Evolutionary conservation across 2,797 vertebrate species (phyloP).

Genomic region (Melanotaenia boesemani): DNA sequence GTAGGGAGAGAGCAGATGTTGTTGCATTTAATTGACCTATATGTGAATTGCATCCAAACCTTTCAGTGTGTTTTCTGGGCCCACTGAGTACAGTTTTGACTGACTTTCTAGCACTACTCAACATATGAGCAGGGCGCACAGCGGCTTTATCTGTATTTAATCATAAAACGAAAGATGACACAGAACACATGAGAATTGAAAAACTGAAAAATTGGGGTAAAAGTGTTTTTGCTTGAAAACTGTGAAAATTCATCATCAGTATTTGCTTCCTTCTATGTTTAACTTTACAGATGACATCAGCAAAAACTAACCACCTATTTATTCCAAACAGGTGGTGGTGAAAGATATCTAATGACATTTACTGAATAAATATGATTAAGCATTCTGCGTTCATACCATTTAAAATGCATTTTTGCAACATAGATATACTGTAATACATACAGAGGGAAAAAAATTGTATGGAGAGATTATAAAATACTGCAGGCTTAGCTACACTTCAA

Average conservation of each 20-base stretch:
- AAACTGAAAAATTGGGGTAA: neutral
- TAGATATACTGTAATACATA: neutral
- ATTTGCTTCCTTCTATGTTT: neutral
- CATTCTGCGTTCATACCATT: neutral
- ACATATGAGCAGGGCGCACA: slow-evolving; percentile 65
- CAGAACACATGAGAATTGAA: neutral
- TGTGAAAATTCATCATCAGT: neutral
- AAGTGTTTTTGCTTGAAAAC: neutral
- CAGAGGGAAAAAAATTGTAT: neutral
- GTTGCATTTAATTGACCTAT: slow-evolving; percentile 99
- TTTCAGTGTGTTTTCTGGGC: slow-evolving; percentile 95
- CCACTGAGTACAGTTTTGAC: slow-evolving; percentile 88
- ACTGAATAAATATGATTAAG: neutral
- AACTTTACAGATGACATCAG: neutral
- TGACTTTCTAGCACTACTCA: slow-evolving; percentile 83
- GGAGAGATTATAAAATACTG: neutral
- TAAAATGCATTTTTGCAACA: neutral
- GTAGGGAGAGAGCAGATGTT: slow-evolving; percentile 99
- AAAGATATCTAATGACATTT: neutral
- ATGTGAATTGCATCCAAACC: slow-evolving; percentile 99
- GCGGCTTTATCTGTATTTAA: slow-evolving; percentile 59
- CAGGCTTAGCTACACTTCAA: neutral
- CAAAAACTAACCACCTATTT: neutral
- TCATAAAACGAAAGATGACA: slow-evolving; percentile 44
- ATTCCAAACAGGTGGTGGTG: slow-evolving; percentile 27